Conservation (phyloP, 2,797 vertebrate species). For the Decapterus maruadsi region DNA sequence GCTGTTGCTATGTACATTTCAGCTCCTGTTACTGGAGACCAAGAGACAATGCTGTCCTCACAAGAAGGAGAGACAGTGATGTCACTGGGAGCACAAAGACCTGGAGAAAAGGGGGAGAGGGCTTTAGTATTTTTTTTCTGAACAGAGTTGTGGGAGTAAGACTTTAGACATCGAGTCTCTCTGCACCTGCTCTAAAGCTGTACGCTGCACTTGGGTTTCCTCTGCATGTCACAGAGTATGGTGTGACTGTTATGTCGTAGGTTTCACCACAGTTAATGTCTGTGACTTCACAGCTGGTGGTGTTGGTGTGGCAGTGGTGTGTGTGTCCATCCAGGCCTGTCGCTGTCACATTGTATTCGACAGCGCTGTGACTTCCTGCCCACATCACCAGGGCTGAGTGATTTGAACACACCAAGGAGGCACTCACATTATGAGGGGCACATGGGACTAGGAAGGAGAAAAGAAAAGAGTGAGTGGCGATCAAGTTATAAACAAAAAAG, state of each 20-base stretch:
- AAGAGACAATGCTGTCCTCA: slow-evolving; percentile 68
- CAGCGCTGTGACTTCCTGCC: slow-evolving; percentile 66
- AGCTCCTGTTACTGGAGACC: slow-evolving; percentile 66
- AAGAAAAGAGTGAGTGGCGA: neutral
- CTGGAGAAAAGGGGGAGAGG: slow-evolving; percentile 54
- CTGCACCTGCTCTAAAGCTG: slow-evolving; percentile 78
- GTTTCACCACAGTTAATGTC: slow-evolving; percentile 80
- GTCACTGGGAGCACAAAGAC: slow-evolving; percentile 78
- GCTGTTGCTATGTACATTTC: slow-evolving; percentile 73
- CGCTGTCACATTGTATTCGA: slow-evolving; percentile 74
- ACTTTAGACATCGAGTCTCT: neutral
- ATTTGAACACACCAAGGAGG: slow-evolving; percentile 70
- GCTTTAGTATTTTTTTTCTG: slow-evolving; percentile 9
- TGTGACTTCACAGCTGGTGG: slow-evolving; percentile 70
- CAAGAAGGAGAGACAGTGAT: slow-evolving; percentile 69
- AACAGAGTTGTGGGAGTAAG: neutral
- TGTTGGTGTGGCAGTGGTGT: slow-evolving; percentile 62
- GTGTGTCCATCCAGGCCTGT: slow-evolving; percentile 54
- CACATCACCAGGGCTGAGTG: slow-evolving; percentile 80
- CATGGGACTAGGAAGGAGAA: slow-evolving; percentile 75
- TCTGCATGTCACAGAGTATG: slow-evolving; percentile 73
- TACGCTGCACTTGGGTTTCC: slow-evolving; percentile 63
- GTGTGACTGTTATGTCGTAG: slow-evolving; percentile 76
- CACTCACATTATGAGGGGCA: slow-evolving; percentile 75
- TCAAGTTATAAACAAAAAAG: neutral